Conservation (phyloP, 1,140 invertebrate genomes). For the Homarus americanus region DNA sequence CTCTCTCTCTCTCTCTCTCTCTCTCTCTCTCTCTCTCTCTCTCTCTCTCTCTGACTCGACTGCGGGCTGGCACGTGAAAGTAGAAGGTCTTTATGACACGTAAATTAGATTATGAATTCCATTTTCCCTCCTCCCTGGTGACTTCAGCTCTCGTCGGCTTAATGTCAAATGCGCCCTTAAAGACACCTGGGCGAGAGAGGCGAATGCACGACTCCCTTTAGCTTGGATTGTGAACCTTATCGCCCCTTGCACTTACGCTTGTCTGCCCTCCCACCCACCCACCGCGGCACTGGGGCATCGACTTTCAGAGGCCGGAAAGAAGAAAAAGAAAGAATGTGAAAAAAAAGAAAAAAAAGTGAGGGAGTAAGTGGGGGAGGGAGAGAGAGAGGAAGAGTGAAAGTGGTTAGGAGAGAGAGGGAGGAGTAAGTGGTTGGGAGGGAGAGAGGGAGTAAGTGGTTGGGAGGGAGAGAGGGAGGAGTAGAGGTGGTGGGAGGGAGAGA, state of each 20-base stretch:
- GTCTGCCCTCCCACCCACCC: no score
- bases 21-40: not conserved
- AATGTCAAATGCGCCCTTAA: slow-evolving; percentile 40
- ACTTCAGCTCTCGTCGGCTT: slow-evolving; percentile 44
- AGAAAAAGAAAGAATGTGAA: not conserved
- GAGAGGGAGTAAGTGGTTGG: not conserved
- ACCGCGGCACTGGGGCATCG: slow-evolving; percentile 21
- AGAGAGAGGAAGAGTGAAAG: not conserved
- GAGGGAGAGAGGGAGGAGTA: not conserved
- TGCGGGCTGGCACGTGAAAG: slow-evolving; percentile 30
- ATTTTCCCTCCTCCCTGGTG: slow-evolving; percentile 52
- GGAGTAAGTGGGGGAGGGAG: not conserved
- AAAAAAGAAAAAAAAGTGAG: not conserved
- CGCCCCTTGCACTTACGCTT: not conserved
- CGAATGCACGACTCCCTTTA: not conserved
- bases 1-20: not conserved
- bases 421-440: no score
- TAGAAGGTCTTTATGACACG: slow-evolving; percentile 55
- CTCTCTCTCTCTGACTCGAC: slow-evolving; percentile 15
- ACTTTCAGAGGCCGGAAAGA: slow-evolving; percentile 19
- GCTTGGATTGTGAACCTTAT: not conserved
- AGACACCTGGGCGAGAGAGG: slow-evolving; percentile 9
- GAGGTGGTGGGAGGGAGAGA: not conserved
- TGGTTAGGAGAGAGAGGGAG: not conserved
- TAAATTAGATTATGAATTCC: slow-evolving; percentile 69